Evolutionary conservation across 2,888 invertebrate genomes (phyloP), one percentile per base, ranked within the genome.

Genomic region (Subacronicta megacephala): DNA sequence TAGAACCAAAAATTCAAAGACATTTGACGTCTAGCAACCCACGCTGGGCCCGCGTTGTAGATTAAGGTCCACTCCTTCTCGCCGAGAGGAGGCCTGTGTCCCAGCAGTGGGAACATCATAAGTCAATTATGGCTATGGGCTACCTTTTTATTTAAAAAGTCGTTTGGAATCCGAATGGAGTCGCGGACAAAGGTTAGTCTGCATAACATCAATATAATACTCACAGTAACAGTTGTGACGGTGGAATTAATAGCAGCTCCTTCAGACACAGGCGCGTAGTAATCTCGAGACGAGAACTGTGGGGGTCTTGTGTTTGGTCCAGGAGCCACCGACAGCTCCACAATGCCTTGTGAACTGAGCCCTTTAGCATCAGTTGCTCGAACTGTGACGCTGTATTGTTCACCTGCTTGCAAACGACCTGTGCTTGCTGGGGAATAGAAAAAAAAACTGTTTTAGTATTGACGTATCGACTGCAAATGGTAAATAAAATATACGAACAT

Each of bases 201-300:
- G 3, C 0, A 41, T 18, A 43, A 15, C 17, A 9, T 33, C 3
- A 10, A 33, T n/a, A 40, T 52, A 37, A 6, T 6, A 85, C 85
- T 94, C 81, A 96, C 97, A 73, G 95, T 95, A 13, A 98, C 96
- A 9, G 97, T 97, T 0, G 96, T 96, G 5, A 98, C 97, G 0
- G 97, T 97, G 0, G 98, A 97, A 80, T 98, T 98, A 59, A 98
- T 96, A 33, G 98, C 96, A 3, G 97, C 98, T 2, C 98, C 98
- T 87, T 98, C 98, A 67, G 98, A 98, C 9, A 98, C 97, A 73
- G 97, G 97, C 2, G 98, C 97, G 83, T 97, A 97, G 85, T 98
- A 98, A 2, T 97, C 95, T n/a, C 96, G 89, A 55, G 97, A 96
- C 1, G 96, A 95, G 85, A 98, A 98, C 54, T 96, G 95, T 0